Percentiles rank a stretch among this genome's conserved stretches.
phyloP scores from a whole-genome alignment of 92 coral and sea anemone species.

The Bergia puertoricense region DNA sequence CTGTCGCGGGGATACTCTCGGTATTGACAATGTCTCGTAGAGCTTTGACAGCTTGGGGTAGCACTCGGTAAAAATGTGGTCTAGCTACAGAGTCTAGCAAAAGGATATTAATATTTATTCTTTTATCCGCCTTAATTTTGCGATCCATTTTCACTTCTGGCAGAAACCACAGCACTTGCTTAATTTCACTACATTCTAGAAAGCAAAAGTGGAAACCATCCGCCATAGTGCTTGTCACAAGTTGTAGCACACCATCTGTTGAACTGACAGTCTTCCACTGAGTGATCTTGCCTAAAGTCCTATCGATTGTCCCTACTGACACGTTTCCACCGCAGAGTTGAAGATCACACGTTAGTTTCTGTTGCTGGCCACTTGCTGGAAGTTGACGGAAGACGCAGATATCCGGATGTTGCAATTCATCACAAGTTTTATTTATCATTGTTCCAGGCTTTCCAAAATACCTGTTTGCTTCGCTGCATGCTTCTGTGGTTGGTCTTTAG shows the following conservation, averaged over 20 bases:
- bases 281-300: slow-evolving; percentile 17
- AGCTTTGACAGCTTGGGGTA: slow-evolving; percentile 49
- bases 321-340: background rate
- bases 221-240: slow-evolving; percentile 14
- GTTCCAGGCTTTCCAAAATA: slow-evolving; percentile 22
- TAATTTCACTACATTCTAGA: slow-evolving; percentile 33
- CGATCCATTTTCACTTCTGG: slow-evolving; percentile 10
- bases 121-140: slow-evolving; percentile 1
- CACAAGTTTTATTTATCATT: slow-evolving; percentile 6
- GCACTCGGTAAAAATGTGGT: slow-evolving; percentile 51
- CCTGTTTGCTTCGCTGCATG: slow-evolving; percentile 14
- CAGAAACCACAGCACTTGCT: slow-evolving; percentile 46
- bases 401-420: background rate
- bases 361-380: background rate
- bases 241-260: slow-evolving; percentile 10
- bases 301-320: slow-evolving; percentile 36
- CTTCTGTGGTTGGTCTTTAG: slow-evolving; percentile 9
- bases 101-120: slow-evolving; percentile 45
- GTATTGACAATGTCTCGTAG: slow-evolving; percentile 48
- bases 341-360: slow-evolving; percentile 19
- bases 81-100: slow-evolving; percentile 50
- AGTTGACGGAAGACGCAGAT: slow-evolving; percentile 14
- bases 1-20: slow-evolving; percentile 44
- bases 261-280: slow-evolving; percentile 31
- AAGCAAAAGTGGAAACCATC: slow-evolving; percentile 51